Evolutionary conservation across 2,888 invertebrate genomes (phyloP), one percentile per base, ranked within the genome.

Genomic region (Phragmatobia fuliginosa): DNA sequence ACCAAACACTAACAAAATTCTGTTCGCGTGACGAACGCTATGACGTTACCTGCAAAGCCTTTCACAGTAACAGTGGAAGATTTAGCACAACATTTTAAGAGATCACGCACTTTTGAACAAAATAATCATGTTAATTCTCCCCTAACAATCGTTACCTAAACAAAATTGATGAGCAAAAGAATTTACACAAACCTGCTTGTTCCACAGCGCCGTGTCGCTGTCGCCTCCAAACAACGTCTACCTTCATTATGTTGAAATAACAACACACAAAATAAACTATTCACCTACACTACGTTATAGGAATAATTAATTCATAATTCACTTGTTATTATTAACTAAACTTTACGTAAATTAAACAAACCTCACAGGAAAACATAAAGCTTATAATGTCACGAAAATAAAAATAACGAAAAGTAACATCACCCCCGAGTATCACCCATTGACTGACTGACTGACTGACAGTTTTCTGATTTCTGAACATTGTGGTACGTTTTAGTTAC

Each of bases 241-340:
- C 90, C 91, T 91, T 93, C 94, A 94, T 94, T 87, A 86, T 92
- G 88, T 91, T 86, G 89, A 90, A 91, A 90, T 87, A 88, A 87
- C 85, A 89, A 89, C 88, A 89, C 88, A 89, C 88, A 86, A 82
- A 83, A 83, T 36, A 82, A 87, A 89, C 83, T 78, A 76, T 73
- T 73, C 74, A 79, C 76, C 71, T 73, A 78, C 78, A 79, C 73
- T 49, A 49, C 72, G 76, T 77, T 80, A 85, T 85, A 77, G 81
- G 77, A 85, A 79, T 75, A 81, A 85, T 77, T 78, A 76, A 79
- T 80, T 73, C 79, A 77, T 80, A 71, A 68, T 80, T 70, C 76
- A 80, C 78, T 77, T 77, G 71, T 73, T 80, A 86, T 87, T 78
- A 88, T 88, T 56, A 80, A 83, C 74, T 79, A 70, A 60, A 71